These are phyloP conservation scores for Pseudopodoces humilis DNA, from an alignment of 2,113 vertebrate genomes.

Conservation along the genomic window DNA sequence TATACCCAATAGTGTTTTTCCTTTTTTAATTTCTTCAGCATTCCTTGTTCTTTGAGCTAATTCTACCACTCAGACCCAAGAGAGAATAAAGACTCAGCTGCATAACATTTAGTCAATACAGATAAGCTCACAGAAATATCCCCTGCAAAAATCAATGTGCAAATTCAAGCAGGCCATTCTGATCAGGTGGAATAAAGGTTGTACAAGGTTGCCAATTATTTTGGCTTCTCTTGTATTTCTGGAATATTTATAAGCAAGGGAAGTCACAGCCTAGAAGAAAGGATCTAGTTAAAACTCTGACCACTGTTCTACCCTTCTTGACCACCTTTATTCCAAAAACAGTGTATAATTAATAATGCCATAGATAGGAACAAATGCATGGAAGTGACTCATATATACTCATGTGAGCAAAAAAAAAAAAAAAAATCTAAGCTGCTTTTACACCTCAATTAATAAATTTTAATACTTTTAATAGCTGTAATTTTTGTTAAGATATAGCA, in stretches of 20 bases:
- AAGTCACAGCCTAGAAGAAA: not conserved
- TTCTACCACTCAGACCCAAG: not conserved
- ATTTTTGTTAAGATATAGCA: not conserved
- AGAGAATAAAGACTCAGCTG: slow-evolving; percentile 16
- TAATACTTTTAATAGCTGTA: not conserved
- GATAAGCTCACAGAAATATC: slow-evolving; percentile 30
- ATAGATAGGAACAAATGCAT: not conserved
- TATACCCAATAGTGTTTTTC: not conserved
- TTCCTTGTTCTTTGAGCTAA: not conserved
- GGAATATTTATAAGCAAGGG: not conserved
- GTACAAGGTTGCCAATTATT: not conserved
- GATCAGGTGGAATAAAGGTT: not conserved
- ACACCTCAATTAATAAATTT: not conserved
- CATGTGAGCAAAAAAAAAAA: not conserved
- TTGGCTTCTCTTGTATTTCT: not conserved
- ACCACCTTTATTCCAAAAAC: not conserved
- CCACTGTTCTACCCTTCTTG: not conserved
- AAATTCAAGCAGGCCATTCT: not conserved
- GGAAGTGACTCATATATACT: too few species aligned
- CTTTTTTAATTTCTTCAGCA: not conserved
- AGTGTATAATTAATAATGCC: not conserved
- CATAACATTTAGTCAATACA: slow-evolving; percentile 31
- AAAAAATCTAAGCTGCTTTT: not conserved
- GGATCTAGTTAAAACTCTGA: not conserved
- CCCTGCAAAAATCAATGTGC: slow-evolving; percentile 23